Evolutionary conservation across 2,888 invertebrate genomes (phyloP).

Genomic region (Heliconius erato): DNA sequence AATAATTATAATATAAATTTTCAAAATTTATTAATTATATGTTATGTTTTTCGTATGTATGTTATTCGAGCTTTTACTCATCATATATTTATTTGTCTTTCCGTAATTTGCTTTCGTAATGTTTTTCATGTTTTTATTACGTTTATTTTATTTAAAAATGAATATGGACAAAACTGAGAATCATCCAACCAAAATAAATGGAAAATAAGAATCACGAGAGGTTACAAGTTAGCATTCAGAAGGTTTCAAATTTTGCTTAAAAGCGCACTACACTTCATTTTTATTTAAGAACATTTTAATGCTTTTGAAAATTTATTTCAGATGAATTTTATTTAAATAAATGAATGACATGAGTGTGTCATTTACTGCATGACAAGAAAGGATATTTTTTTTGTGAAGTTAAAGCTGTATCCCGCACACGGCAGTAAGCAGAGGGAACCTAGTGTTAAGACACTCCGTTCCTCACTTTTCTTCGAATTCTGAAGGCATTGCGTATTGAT

Average conservation of each 20-base stretch:
- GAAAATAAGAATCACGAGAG: conserved; percentile 17
- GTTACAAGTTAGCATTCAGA: conserved; percentile 24
- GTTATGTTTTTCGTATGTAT: neutral
- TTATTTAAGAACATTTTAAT: conserved; percentile 13
- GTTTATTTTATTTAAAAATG: conserved; percentile 27
- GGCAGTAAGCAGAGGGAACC: too few species aligned
- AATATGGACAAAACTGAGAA: conserved; percentile 21
- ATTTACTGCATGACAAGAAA: too few species aligned
- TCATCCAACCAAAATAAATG: conserved; percentile 28
- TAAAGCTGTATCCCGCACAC: too few species aligned
- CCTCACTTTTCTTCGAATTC: too few species aligned
- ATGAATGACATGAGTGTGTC: too few species aligned
- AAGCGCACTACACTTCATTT: conserved; percentile 17
- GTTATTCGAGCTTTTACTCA: neutral
- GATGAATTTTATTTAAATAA: too few species aligned
- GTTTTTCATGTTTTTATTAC: conserved; percentile 6
- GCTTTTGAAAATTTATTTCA: neutral
- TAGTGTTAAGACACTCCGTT: too few species aligned
- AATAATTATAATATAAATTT: too few species aligned
- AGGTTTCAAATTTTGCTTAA: conserved; percentile 13
- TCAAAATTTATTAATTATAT: neutral
- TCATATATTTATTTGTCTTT: neutral
- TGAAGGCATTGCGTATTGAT: too few species aligned
- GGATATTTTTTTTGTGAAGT: too few species aligned
- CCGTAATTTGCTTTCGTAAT: conserved; percentile 11